Conservation (phyloP, 2,888 invertebrate species). For the Agriotes lineatus region DNA sequence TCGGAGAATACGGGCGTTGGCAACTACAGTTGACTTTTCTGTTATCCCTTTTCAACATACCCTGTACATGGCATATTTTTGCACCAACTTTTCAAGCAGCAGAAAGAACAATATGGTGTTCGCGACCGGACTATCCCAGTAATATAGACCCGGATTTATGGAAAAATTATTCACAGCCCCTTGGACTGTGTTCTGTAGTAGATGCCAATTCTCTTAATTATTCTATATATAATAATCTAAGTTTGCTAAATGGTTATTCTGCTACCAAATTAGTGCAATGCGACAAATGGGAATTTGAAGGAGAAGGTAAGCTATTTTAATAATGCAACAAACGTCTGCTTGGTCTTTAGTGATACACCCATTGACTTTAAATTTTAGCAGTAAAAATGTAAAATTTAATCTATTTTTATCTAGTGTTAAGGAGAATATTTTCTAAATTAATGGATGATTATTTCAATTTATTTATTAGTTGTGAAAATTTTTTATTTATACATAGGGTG, state of each 20-base stretch:
- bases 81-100: slow-evolving; percentile 81
- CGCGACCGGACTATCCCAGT: slow-evolving; percentile 70
- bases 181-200: slow-evolving; percentile 70
- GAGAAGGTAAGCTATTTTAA: slow-evolving; percentile 57
- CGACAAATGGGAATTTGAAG: slow-evolving; percentile 61
- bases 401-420: too few relatives aligned
- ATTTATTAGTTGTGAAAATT: too few relatives aligned
- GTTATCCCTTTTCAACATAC: slow-evolving; percentile 81
- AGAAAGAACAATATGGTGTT: slow-evolving; percentile 78
- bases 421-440: too few relatives aligned
- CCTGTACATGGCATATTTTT: slow-evolving; percentile 86
- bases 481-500: too few relatives aligned
- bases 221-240: slow-evolving; percentile 57
- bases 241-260: slow-evolving; percentile 42
- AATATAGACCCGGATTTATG: slow-evolving; percentile 71
- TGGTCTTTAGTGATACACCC: too few relatives aligned
- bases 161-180: slow-evolving; percentile 77
- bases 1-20: slow-evolving; percentile 84
- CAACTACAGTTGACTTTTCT: slow-evolving; percentile 81
- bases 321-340: too few relatives aligned
- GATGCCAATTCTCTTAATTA: slow-evolving; percentile 65
- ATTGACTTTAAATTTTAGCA: too few relatives aligned
- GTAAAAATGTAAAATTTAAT: too few relatives aligned
- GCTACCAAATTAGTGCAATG: slow-evolving; percentile 53
- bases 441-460: too few relatives aligned